phyloP scores from a whole-genome alignment of 2,797 vertebrate species.

The Vultur gryphus region DNA sequence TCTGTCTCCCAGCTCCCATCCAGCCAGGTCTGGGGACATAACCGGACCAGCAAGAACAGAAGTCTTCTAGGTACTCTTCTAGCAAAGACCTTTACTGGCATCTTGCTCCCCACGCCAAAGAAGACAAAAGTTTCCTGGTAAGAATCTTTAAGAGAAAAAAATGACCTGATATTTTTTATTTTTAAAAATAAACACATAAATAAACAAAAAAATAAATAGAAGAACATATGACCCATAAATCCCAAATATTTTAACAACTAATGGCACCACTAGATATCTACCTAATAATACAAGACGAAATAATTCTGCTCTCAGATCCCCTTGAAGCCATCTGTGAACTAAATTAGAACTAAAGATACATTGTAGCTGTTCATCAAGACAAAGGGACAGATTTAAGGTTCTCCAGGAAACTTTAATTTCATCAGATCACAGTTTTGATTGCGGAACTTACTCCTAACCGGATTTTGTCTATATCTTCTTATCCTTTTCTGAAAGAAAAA shows the following conservation, averaged over 20 bases:
- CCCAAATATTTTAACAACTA: neutral
- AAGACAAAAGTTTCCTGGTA: neutral
- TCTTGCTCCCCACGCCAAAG: neutral
- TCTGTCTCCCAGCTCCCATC: neutral
- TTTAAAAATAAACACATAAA: neutral
- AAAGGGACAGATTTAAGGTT: neutral
- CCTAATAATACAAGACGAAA: neutral
- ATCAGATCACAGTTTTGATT: neutral
- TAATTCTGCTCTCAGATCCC: neutral
- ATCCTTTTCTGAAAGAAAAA: neutral
- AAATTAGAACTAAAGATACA: neutral
- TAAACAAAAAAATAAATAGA: neutral
- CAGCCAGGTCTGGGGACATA: neutral
- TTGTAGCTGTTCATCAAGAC: neutral
- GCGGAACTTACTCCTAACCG: neutral
- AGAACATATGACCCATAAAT: neutral
- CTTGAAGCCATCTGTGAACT: neutral
- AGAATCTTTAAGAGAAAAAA: neutral
- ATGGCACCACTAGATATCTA: neutral
- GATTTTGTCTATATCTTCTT: neutral
- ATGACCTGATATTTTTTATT: neutral
- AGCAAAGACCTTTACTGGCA: neutral
- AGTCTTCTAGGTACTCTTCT: neutral
- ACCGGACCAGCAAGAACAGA: neutral
- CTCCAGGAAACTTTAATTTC: neutral